Percentiles rank a stretch among this genome's conserved stretches.
Conservation (phyloP, 1,140 invertebrate genomes). For the Drosophila takahashii region DNA sequence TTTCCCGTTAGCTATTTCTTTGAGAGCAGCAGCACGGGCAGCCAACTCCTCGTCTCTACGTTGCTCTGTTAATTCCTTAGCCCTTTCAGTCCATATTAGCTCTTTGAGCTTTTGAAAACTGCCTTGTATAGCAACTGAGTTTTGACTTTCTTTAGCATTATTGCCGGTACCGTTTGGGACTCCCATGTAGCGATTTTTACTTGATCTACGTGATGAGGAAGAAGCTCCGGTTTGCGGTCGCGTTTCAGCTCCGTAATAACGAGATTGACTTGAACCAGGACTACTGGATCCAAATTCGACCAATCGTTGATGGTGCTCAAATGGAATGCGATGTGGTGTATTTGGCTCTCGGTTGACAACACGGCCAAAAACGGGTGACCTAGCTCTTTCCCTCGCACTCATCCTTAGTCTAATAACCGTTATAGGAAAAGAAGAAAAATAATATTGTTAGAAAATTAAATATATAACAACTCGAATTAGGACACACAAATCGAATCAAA, state of each 20-base stretch:
- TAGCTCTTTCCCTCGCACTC: constrained; percentile 52
- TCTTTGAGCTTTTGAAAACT: constrained; percentile 89
- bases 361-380: constrained; percentile 87
- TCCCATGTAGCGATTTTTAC: constrained; percentile 71
- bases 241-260: constrained; percentile 60
- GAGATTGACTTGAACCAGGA: constrained; percentile 23
- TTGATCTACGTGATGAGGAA: constrained; percentile 46
- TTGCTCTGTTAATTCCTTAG: constrained; percentile 88
- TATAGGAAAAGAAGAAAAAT: neutral
- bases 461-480: neutral
- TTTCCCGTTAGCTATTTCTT: constrained; percentile 86
- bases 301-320: constrained; percentile 52
- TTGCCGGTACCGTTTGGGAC: constrained; percentile 37
- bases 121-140: constrained; percentile 85
- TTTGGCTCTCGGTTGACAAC: constrained; percentile 87
- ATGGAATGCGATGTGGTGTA: constrained; percentile 33
- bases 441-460: neutral
- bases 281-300: constrained; percentile 29
- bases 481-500: neutral
- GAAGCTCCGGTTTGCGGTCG: constrained; percentile 32
- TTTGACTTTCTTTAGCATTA: constrained; percentile 38
- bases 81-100: constrained; percentile 87
- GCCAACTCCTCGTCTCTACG: constrained; percentile 87
- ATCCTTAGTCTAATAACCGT: constrained; percentile 50
- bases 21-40: constrained; percentile 86